Evolutionary conservation across 1,140 invertebrate species (phyloP), one percentile per base, ranked within the genome.

Genomic region (Drosophila mayri): DNA sequence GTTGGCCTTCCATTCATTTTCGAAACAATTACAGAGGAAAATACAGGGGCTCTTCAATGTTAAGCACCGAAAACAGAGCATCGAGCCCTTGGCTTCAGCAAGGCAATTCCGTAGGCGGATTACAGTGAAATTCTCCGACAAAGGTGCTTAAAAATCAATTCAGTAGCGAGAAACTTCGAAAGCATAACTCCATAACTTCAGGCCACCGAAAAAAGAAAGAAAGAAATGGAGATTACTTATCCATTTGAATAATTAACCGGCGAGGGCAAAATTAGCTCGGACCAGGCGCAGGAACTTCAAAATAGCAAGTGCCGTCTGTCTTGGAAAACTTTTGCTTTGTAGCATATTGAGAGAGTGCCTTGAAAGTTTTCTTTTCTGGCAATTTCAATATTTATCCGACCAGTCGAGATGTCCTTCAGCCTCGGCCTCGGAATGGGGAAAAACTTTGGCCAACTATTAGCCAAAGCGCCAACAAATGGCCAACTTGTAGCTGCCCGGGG

Each of bases 361-460:
- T 72, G 44, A 72, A 72, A 72, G 66, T 72, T 72, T 72, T 41
- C 47, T 68, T 76, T 76, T 76, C 75, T 76, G 73, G 74, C 74
- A 76, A 76, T 76, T 76, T 77, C 63, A 76, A 76, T 76, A 76
- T 76, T 76, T 76, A 76, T 76, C 43, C 74, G 46, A 59, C 64
- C 63, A 68, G 73, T 68, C 63, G 64, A 76, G 73, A 68, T 76
- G 74, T 76, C 73, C 55, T 77, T 76, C 74, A 76, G 76, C 57
- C 57, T 76, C n/a, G 30, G 37, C 37, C 41, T 30, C 18, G 44
- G 52, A 76, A 47, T 66, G 71, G 32, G 54, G 28, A 20, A 77
- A 81, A 81, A 83, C 57, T 84, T 87, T 88, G 63, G 60, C 71
- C 71, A 87, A 87, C 83, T 87, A 88, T 87, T 84, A 87, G 83